Base-by-base conservation (phyloP, 2,113 vertebrate species). In the Murina feae region DNA sequence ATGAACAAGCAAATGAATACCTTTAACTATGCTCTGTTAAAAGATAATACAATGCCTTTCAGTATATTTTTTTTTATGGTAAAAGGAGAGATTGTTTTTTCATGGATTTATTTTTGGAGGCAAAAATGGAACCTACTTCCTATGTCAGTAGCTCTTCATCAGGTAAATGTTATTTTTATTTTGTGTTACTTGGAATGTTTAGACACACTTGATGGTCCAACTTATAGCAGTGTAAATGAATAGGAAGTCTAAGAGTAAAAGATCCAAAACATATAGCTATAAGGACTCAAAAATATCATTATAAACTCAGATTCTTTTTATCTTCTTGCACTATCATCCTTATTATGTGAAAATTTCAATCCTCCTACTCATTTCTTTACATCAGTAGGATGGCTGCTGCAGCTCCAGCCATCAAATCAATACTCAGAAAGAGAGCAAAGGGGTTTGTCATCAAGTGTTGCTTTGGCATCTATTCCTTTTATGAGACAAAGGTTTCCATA, bases 141-240 rank as follows among this genome's bases (percentile, higher is more conserved):
- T 51, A 8, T 68, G 42, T 82, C 63, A 83, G 39, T 55, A 82
- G 51, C 35, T 80, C 32, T 69, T 68, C 44, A 80, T 69, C 35
- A 65, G 23, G 51, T 81, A 65, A 72, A 84, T 58, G 9, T 66
- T 90, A 16, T 84, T 94, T 92, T 93, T 76, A 79, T 90, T 94
- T 84, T 21, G 16, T 68, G 37, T 89, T 47, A 60, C 11, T 58
- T 91, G 75, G 25, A 82, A 68, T 37, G 25, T 80, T 66, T 51
- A n/a, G 44, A 81, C 60, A 95, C 12, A 87, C 65, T 37, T 53
- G 39, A 78, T 81, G 51, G 42, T 53, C 25, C 28, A 60, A 72
- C 30, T 86, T 68, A 96, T 28, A 88, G 47, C 32, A 76, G 37
- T 68, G 92, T 82, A 81, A 89, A 90, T 87, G 66, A 75, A 53